These are phyloP conservation scores for Acrobasis repandana DNA, from an alignment of 2,888 invertebrate species.

Conservation along the genomic window DNA sequence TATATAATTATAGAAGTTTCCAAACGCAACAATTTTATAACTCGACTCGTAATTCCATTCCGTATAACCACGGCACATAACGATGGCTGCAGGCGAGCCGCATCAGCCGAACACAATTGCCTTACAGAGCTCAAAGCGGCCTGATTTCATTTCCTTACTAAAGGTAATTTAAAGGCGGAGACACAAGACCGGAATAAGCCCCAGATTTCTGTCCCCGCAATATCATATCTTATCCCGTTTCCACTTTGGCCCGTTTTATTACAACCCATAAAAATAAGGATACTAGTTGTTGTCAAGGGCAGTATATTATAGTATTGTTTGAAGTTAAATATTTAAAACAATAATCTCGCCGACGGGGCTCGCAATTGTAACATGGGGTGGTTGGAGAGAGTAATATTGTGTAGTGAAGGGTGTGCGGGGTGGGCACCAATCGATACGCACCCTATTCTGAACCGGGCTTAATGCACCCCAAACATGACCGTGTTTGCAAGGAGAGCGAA, in stretches of 20 bases:
- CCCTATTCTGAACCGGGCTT: conserved; percentile 61
- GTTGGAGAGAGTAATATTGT: conserved; percentile 59
- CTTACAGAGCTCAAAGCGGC: conserved; percentile 16
- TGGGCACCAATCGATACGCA: conserved; percentile 74
- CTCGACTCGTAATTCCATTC: background rate
- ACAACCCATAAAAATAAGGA: conserved; percentile 20
- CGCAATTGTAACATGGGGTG: conserved; percentile 68
- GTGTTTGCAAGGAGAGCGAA: conserved; percentile 24
- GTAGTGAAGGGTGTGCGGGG: conserved; percentile 50
- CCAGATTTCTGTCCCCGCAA: conserved; percentile 22
- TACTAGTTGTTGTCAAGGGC: conserved; percentile 22
- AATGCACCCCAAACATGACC: conserved; percentile 65
- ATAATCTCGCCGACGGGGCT: conserved; percentile 53
- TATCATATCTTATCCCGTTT: conserved; percentile 20
- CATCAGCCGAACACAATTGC: conserved; percentile 3
- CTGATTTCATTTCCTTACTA: conserved; percentile 22
- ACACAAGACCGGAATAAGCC: conserved; percentile 22
- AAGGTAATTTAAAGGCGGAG: conserved; percentile 18
- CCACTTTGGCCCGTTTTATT: conserved; percentile 21
- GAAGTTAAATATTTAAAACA: conserved; percentile 51
- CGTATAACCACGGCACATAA: background rate
- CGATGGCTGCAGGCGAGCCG: background rate
- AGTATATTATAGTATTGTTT: conserved; percentile 24
- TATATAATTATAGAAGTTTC: too few relatives aligned
- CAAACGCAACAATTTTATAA: background rate